Evolutionary conservation across 2,797 vertebrate genomes (phyloP).

Genomic region (Erithacus rubecula): DNA sequence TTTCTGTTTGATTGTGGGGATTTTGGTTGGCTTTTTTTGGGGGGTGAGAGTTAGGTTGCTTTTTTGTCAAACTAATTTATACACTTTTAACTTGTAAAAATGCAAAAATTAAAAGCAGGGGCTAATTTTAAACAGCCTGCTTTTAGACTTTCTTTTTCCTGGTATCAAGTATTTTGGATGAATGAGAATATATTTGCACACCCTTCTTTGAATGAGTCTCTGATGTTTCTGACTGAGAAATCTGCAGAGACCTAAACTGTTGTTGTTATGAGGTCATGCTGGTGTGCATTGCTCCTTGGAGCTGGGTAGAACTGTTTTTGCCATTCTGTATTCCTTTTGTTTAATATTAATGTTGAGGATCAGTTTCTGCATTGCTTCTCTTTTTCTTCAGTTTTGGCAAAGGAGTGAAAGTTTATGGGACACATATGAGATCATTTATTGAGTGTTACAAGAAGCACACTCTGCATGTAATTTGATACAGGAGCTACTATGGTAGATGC

Average conservation of each 20-base stretch:
- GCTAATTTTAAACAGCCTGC: neutral
- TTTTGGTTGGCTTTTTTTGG: neutral
- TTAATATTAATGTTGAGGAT: conserved; percentile 17
- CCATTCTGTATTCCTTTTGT: conserved; percentile 5
- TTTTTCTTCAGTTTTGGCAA: conserved; percentile 51
- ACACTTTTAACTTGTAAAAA: neutral
- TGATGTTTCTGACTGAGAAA: neutral
- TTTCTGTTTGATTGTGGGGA: too few species aligned
- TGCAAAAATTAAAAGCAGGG: neutral
- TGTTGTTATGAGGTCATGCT: neutral
- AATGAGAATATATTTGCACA: neutral
- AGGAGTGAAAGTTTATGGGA: conserved; percentile 36
- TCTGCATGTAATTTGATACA: conserved; percentile 54
- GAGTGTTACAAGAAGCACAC: conserved; percentile 47
- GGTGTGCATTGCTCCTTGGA: neutral
- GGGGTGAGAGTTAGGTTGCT: too few species aligned
- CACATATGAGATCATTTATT: conserved; percentile 59
- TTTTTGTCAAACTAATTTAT: neutral
- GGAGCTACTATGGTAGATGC: neutral
- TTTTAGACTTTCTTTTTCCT: neutral
- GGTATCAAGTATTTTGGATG: neutral
- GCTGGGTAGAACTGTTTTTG: neutral
- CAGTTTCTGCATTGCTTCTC: conserved; percentile 38
- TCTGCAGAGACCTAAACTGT: neutral
- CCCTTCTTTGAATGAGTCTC: neutral